These are phyloP conservation scores for Frankliniella intonsa DNA, from an alignment of 2,888 invertebrate genomes.

Conservation along the genomic window DNA sequence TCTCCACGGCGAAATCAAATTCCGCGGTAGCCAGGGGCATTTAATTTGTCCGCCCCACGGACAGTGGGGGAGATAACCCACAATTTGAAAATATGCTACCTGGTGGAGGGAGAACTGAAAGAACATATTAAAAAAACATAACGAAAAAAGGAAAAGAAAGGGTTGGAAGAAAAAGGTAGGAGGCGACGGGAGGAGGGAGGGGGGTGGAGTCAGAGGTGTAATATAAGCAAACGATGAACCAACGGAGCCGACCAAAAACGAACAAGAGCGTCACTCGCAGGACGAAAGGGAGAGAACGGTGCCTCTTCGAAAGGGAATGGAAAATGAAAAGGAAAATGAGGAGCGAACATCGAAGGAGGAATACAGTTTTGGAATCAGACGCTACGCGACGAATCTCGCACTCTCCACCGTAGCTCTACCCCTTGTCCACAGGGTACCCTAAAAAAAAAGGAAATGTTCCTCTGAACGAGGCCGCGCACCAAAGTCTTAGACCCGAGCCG, in stretches of 20 bases:
- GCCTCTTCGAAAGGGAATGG: conserved; percentile 18
- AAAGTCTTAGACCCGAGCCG: too few species aligned
- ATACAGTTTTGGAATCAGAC: too few species aligned
- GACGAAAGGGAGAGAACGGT: background rate
- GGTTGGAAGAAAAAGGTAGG: background rate
- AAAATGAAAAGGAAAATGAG: conserved; percentile 3
- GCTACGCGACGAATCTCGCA: too few species aligned
- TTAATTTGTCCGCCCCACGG: background rate
- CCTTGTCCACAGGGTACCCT: too few species aligned
- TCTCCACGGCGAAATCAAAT: background rate
- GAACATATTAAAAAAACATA: background rate
- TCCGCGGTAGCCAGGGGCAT: background rate
- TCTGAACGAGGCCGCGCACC: too few species aligned
- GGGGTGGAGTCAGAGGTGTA: too few species aligned
- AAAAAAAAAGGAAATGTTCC: too few species aligned
- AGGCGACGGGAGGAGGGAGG: background rate
- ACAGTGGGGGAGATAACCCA: too few species aligned
- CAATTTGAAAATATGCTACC: too few species aligned
- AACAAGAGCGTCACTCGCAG: background rate
- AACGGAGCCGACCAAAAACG: background rate
- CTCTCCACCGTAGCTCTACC: too few species aligned
- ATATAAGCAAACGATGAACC: too few species aligned
- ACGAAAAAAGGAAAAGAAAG: background rate
- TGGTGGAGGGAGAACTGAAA: background rate
- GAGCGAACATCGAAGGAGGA: background rate